Conservation (phyloP, 2,888 invertebrate genomes). For the Mesorhabditis belari region DNA sequence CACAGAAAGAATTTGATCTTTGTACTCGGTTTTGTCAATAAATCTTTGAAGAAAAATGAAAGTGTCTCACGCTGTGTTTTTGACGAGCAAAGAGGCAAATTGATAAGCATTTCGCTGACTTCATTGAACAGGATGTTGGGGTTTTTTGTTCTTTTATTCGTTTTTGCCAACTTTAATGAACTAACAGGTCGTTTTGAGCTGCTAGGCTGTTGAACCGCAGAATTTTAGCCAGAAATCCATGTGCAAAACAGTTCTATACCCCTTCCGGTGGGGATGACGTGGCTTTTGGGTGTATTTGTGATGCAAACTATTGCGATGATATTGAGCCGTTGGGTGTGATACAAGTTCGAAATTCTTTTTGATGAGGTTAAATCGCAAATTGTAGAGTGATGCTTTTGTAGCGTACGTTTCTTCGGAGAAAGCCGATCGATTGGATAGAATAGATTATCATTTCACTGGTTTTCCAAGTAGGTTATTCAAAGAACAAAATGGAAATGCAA, state of each 20-base stretch:
- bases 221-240: background rate
- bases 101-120: background rate
- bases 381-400: background rate
- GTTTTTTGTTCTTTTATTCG: background rate
- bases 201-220: too few relatives aligned
- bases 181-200: too few relatives aligned
- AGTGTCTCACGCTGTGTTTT: background rate
- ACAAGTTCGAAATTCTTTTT: too few relatives aligned
- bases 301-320: conserved; percentile 39
- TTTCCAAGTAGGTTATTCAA: background rate
- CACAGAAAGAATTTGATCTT: background rate
- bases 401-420: background rate
- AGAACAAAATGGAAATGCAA: too few relatives aligned
- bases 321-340: conserved; percentile 21
- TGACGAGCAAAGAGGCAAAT: background rate
- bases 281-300: conserved; percentile 32
- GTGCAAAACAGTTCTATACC: background rate
- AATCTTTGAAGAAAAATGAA: too few relatives aligned
- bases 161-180: too few relatives aligned
- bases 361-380: too few relatives aligned
- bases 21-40: background rate
- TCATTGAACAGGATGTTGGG: background rate
- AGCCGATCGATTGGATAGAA: background rate
- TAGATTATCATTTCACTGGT: background rate
- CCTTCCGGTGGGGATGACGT: background rate